phyloP scores from a whole-genome alignment of 2,797 vertebrate genomes.

The Leptodactylus fallax region DNA sequence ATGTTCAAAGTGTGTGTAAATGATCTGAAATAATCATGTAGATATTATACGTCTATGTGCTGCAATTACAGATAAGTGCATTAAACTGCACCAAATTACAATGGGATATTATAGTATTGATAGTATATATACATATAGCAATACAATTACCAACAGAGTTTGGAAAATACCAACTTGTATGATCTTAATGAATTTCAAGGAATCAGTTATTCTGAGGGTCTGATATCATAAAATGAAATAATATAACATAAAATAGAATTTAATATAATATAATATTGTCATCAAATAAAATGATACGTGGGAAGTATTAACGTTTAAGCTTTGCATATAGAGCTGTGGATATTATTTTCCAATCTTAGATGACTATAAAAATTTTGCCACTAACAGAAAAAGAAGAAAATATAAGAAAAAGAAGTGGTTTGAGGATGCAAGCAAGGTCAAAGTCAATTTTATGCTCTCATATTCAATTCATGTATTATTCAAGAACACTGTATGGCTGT shows the following conservation, averaged over 20 bases:
- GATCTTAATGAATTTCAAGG: not conserved
- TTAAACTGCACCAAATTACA: slow-evolving; percentile 2
- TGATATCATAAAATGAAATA: no score
- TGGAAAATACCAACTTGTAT: not conserved
- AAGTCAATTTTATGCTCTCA: not conserved
- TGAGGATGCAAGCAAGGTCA: not conserved
- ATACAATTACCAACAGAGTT: not conserved
- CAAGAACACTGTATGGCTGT: not conserved
- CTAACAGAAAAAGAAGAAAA: not conserved
- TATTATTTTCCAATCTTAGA: not conserved
- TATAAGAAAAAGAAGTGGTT: not conserved
- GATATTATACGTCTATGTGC: not conserved
- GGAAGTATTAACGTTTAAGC: no score
- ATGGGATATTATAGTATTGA: not conserved
- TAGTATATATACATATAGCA: not conserved
- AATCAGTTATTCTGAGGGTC: not conserved
- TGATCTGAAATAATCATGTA: slow-evolving; percentile 23
- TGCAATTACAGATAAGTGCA: slow-evolving; percentile 15
- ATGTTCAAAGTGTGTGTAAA: slow-evolving; percentile 36
- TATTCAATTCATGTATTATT: not conserved
- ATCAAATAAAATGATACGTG: not conserved
- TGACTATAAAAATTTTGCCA: not conserved
- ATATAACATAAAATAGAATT: no score
- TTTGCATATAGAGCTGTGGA: not conserved
- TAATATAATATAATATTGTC: not conserved